A percentile compares a stretch with the other conserved stretches of the same genome.
These are phyloP conservation scores for Gnatocerus cornutus DNA, from an alignment of 2,888 invertebrate species.

Conservation along the genomic window DNA sequence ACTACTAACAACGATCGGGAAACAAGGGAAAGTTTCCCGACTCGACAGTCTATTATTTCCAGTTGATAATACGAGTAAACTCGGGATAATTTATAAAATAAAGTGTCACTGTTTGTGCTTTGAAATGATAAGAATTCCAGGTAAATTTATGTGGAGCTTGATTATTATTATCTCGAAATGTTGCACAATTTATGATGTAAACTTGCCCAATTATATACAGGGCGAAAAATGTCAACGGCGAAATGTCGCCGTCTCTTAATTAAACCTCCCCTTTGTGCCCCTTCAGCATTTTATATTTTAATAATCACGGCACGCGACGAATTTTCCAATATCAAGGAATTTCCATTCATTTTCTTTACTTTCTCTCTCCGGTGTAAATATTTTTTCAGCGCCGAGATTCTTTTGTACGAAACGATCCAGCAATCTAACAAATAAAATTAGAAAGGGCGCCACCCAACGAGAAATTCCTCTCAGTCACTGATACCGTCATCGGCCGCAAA, in stretches of 20 bases:
- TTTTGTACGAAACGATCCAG: conserved; percentile 1
- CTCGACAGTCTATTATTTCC: conserved; percentile 1
- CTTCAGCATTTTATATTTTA: conserved; percentile 14
- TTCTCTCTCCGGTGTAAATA: conserved; percentile 10
- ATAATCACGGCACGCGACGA: conserved; percentile 6
- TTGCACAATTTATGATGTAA: not conserved
- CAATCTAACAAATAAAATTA: conserved; percentile 32
- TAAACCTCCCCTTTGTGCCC: too few relatives aligned
- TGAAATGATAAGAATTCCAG: not conserved
- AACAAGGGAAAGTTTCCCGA: not conserved
- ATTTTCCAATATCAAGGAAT: conserved; percentile 23
- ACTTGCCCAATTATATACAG: not conserved
- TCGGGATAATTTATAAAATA: conserved; percentile 1
- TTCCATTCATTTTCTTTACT: not conserved
- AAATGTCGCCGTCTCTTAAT: too few relatives aligned
- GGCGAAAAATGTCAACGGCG: too few relatives aligned
- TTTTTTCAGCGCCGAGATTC: conserved; percentile 18
- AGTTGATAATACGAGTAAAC: not conserved
- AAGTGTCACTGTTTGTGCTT: conserved; percentile 1
- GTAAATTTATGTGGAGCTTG: not conserved
- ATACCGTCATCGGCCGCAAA: conserved; percentile 9
- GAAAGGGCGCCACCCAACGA: conserved; percentile 5
- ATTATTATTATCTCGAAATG: conserved; percentile 4
- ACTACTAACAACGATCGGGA: not conserved
- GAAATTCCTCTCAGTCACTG: conserved; percentile 17